Conservation (phyloP, 1,140 invertebrate species). For the Formica exsecta region DNA sequence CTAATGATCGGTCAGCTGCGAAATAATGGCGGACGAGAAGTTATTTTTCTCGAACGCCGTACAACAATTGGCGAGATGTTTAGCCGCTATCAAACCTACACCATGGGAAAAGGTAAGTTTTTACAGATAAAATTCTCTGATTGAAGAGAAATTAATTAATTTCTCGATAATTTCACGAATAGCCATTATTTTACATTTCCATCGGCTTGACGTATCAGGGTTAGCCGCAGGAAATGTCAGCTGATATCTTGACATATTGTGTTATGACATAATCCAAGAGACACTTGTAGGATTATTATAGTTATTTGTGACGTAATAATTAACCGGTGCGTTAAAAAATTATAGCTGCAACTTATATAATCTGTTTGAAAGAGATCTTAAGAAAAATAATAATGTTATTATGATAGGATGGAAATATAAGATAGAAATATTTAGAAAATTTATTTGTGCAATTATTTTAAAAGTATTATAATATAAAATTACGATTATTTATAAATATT, state of each 20-base stretch:
- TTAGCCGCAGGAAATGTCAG: slow-evolving; percentile 57
- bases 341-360: background rate
- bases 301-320: background rate
- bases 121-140: background rate
- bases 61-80: slow-evolving; percentile 94
- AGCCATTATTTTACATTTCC: background rate
- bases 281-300: background rate
- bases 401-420: background rate
- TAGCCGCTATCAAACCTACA: slow-evolving; percentile 93
- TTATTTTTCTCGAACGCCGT: slow-evolving; percentile 95
- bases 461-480: slow-evolving; percentile 14
- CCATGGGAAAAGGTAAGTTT: slow-evolving; percentile 94
- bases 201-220: background rate
- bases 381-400: background rate
- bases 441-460: slow-evolving; percentile 14
- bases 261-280: slow-evolving; percentile 68
- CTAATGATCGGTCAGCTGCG: slow-evolving; percentile 35
- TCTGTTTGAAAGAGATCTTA: background rate
- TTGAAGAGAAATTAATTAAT: background rate
- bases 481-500: slow-evolving; percentile 4
- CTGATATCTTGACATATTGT: slow-evolving; percentile 63
- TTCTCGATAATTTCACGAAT: background rate
- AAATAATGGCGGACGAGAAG: slow-evolving; percentile 89
- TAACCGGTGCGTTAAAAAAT: slow-evolving; percentile 10
- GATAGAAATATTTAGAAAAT: background rate